Base-by-base conservation (phyloP, 2,888 invertebrate genomes). In the Galerucella calmariensis region DNA sequence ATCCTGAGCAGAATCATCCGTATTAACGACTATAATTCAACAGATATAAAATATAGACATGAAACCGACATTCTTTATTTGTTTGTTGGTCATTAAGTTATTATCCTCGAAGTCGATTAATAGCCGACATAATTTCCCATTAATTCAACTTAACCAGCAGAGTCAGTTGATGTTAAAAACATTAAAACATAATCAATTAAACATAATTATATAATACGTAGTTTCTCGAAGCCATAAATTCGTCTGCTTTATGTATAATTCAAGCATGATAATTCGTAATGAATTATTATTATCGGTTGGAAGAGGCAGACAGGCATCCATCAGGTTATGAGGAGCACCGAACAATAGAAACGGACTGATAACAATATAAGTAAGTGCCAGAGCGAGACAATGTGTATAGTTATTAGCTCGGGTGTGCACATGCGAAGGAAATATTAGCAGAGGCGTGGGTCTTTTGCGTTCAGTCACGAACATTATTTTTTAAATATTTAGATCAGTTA, bases 381-480 rank as follows among this genome's bases (percentile, higher is more conserved):
- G 83, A 81, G 81, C 83, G 83, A 82, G 82, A 84, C 84, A 83
- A 81, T 82, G 80, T 78, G 80, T 83, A 83, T n/a, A n/a, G 83
- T 84, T 84, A 84, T 81, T 78, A 78, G 81, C 79, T 81, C 16
- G 81, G 82, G 81, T 82, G 80, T 79, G 77, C 75, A 80, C 84
- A 84, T 84, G 84, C 84, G 82, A 84, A 82, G 83, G 83, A 84
- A 82, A 81, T 83, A 84, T 84, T 84, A 84, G 82, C 81, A 79
- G 68, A 65, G 69, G 74, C 71, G 74, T 56, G 56, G 71, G 53
- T 16, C 53, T 14, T 46, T 44, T 46, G 41, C 20, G 35, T 82
- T 5, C 66, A 83, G 83, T 84, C 83, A 84, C 83, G 83, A 81
- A 83, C 82, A 61, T 61, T 59, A 14, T 58, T 20, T 58, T 48